phyloP scores from a whole-genome alignment of 1,140 invertebrate species.

The Saccostrea cuccullata region DNA sequence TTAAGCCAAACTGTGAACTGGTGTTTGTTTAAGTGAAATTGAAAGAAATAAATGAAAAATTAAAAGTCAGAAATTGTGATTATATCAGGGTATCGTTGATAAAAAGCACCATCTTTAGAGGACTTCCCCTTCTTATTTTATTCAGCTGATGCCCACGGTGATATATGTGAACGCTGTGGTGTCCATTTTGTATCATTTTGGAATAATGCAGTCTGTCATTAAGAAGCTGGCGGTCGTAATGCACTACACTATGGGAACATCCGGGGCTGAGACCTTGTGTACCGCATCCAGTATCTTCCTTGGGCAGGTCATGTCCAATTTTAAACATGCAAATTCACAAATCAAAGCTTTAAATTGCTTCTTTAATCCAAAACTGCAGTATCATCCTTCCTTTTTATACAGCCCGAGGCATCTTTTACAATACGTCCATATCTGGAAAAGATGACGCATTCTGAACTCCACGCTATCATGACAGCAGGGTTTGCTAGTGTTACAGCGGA shows the following conservation, averaged over 20 bases:
- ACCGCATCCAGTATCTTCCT: slow-evolving; percentile 74
- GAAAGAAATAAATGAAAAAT: too few relatives aligned
- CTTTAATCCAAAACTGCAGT: not conserved
- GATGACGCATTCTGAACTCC: slow-evolving; percentile 72
- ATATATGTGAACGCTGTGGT: slow-evolving; percentile 71
- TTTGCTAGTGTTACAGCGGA: slow-evolving; percentile 71
- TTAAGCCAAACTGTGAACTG: not conserved
- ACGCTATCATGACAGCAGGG: slow-evolving; percentile 72
- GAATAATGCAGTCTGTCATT: slow-evolving; percentile 69
- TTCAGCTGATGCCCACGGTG: slow-evolving; percentile 70
- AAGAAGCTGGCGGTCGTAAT: slow-evolving; percentile 62
- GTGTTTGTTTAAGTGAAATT: too few relatives aligned
- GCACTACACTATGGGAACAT: slow-evolving; percentile 68
- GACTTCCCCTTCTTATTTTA: not conserved
- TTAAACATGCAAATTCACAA: not conserved
- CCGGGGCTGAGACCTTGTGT: slow-evolving; percentile 68
- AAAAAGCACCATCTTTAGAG: too few relatives aligned
- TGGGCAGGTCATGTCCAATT: slow-evolving; percentile 63
- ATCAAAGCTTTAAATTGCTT: not conserved
- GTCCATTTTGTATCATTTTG: slow-evolving; percentile 70
- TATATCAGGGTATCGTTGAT: too few relatives aligned
- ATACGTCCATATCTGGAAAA: slow-evolving; percentile 66
- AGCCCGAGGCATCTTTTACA: slow-evolving; percentile 72
- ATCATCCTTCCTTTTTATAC: slow-evolving; percentile 30
- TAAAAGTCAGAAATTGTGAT: too few relatives aligned